phyloP scores from a whole-genome alignment of 2,113 vertebrate species.

The Elephantulus edwardii region DNA sequence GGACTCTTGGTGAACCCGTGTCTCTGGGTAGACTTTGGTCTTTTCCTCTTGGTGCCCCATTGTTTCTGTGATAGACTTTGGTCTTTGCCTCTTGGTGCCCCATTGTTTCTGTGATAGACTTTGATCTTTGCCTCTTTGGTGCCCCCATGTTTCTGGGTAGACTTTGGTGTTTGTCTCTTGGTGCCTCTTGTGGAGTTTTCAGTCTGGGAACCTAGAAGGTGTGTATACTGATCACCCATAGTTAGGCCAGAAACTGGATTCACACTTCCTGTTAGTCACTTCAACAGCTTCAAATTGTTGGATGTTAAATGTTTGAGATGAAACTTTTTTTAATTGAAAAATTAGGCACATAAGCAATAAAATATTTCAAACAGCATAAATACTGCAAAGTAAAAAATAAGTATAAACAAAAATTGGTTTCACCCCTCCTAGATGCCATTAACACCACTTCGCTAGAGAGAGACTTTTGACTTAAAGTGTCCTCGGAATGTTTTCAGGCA shows the following conservation, averaged over 20 bases:
- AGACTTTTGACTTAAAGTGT: rapidly evolving
- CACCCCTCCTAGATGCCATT: background rate
- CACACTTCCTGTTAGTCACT: background rate
- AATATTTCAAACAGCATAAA: background rate
- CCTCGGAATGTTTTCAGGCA: background rate
- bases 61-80: background rate
- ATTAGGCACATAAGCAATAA: background rate
- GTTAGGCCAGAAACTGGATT: background rate
- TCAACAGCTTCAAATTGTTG: background rate
- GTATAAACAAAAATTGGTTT: no score
- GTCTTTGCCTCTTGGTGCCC: no score
- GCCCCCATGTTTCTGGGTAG: background rate
- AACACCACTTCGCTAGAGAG: background rate
- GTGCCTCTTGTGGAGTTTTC: background rate
- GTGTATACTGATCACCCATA: background rate
- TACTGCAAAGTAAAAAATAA: background rate
- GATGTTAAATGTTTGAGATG: background rate
- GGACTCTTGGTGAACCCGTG: no score
- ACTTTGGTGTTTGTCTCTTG: background rate
- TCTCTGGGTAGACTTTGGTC: background rate
- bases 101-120: no score
- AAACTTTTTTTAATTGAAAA: background rate
- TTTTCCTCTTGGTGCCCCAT: background rate
- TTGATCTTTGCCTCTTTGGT: no score
- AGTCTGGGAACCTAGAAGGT: background rate